Evolutionary conservation across 1,140 invertebrate species (phyloP).

Genomic region (Micrasema minimum): DNA sequence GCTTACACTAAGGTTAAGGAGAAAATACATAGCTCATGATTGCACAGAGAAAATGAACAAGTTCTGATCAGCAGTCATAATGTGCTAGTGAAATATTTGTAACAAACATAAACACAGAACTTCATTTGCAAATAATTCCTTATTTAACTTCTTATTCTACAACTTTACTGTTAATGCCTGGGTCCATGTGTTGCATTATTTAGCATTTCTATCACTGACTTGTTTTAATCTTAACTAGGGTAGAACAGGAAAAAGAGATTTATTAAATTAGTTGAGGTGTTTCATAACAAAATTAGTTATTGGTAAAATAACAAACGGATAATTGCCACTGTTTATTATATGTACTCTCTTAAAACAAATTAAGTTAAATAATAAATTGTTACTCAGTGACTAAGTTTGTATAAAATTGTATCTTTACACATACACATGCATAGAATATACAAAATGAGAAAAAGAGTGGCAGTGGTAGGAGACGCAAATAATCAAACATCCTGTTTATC

Average conservation of each 20-base stretch:
- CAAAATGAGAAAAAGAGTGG: slow-evolving; percentile 7
- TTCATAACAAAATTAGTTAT: no score
- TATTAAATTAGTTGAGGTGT: no score
- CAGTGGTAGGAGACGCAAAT: slow-evolving; percentile 35
- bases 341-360: no score
- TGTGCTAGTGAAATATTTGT: slow-evolving; percentile 21
- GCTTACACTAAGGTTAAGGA: slow-evolving; percentile 12
- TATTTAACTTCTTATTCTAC: slow-evolving; percentile 22
- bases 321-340: no score
- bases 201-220: no score
- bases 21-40: slow-evolving; percentile 14
- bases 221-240: no score
- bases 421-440: neutral
- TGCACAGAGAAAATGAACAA: neutral
- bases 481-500: slow-evolving; percentile 50
- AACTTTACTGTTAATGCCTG: no score
- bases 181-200: no score
- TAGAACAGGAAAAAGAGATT: no score
- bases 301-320: no score
- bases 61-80: slow-evolving; percentile 6
- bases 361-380: no score
- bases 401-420: neutral
- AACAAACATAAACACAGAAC: slow-evolving; percentile 6
- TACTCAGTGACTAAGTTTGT: neutral
- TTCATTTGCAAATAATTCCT: slow-evolving; percentile 22